These are phyloP conservation scores for Cacoxenus indagator DNA, from an alignment of 2,888 invertebrate species.

Conservation along the genomic window DNA sequence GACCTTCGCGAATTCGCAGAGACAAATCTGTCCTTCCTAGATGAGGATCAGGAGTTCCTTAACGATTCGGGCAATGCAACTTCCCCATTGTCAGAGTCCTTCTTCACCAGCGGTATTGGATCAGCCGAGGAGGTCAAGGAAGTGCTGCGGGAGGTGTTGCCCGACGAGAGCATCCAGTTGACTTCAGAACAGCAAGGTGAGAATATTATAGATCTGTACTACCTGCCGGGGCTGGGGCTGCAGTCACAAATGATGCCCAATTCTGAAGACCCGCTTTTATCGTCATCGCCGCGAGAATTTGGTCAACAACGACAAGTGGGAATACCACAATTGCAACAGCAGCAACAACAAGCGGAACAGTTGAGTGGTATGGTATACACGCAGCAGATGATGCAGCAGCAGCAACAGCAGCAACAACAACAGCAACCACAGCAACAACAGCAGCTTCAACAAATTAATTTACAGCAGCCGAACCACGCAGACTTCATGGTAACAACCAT, in stretches of 20 bases:
- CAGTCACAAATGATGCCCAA: conserved; percentile 90
- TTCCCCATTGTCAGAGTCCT: conserved; percentile 86
- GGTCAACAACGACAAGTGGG: conserved; percentile 63
- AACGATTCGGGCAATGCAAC: conserved; percentile 81
- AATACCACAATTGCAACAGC: conserved; percentile 35
- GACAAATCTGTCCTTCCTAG: conserved; percentile 70
- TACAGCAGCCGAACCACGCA: conserved; percentile 32
- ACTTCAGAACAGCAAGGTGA: conserved; percentile 69
- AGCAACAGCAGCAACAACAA: conserved; percentile 19
- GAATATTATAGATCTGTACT: conserved; percentile 71
- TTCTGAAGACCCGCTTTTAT: conserved; percentile 86
- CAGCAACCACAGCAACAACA: conserved; percentile 38
- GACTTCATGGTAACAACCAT: conserved; percentile 45
- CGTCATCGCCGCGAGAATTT: conserved; percentile 87
- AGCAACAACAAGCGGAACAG: conserved; percentile 21
- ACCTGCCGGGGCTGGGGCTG: conserved; percentile 72
- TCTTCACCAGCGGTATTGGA: conserved; percentile 85
- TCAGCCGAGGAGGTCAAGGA: conserved; percentile 90
- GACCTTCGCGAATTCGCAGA: conserved; percentile 69
- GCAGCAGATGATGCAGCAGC: conserved; percentile 26
- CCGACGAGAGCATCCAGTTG: conserved; percentile 78
- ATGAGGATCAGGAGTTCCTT: conserved; percentile 71
- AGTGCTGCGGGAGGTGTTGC: conserved; percentile 86
- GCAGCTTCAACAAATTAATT: conserved; percentile 36
- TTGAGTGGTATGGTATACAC: conserved; percentile 23